Evolutionary conservation across 1,140 invertebrate genomes (phyloP), one percentile per base, ranked within the genome.

Genomic region (Brachionus calyciflorus): DNA sequence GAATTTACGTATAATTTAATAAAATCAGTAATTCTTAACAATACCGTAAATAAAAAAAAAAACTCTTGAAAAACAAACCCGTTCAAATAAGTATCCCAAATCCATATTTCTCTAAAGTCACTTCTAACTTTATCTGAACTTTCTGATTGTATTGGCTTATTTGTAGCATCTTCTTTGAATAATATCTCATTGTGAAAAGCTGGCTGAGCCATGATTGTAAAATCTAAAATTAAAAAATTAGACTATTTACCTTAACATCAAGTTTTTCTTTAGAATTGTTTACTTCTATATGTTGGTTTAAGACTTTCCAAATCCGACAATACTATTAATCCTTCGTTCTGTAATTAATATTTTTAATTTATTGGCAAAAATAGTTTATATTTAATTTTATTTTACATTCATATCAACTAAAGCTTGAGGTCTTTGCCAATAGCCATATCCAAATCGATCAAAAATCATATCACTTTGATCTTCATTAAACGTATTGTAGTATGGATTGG

Each of bases 91-190:
- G 65, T 70, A 2, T 48, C 48, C 65, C 65, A 70, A 10, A 70
- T 70, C 65, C 65, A 70, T 28, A 51, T 24, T 46, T 70, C 65
- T 48, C 65, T 70, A 46, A 70, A 70, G 19, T 70, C 65, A 30
- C 44, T 44, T 19, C 65, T 70, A 0, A 51, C 37, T 51, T 70
- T 37, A 30, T 51, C 65, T 3, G 17, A 46, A 6, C 12, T 17
- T n/a, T 41, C 40, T 1, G 17, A 7, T 5, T 37, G 3, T 51
- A 4, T 12, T 12, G 17, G 17, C n/a, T n/a, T n/a, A 48, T 41
- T 14, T n/a, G 12, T 51, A 2, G 21, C 19, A 4, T 46, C 65
- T 49, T 48, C 65, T n/a, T 19, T 70, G 41, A 33, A 26, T 9
- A 48, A 26, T n/a, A n/a, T n/a, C n/a, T n/a, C n/a, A n/a, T n/a